phyloP scores from a whole-genome alignment of 2,888 invertebrate genomes.

The Gymnocheta viridis region DNA sequence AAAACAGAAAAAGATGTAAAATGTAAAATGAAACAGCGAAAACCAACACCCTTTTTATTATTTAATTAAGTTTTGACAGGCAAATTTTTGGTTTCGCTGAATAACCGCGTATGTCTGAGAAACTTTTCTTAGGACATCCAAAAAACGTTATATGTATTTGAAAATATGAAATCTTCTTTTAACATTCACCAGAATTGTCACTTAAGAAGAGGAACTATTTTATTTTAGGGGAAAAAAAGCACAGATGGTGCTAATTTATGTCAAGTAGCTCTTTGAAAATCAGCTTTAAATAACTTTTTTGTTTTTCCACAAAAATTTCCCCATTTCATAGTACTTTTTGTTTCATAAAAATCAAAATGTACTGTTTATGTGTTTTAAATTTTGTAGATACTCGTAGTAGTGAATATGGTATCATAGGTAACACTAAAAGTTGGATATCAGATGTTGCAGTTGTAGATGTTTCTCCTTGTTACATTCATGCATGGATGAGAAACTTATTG shows the following conservation, averaged over 20 bases:
- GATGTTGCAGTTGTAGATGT: not conserved
- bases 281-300: not conserved
- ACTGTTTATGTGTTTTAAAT: not conserved
- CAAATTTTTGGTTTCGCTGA: not conserved
- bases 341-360: not conserved
- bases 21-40: not conserved
- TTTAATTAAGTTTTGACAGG: not conserved
- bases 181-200: no score
- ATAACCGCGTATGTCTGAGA: not conserved
- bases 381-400: not conserved
- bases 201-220: no score
- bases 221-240: no score
- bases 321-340: not conserved
- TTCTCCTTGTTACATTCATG: not conserved
- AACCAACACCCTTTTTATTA: not conserved
- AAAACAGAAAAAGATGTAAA: not conserved
- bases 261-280: not conserved
- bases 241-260: not conserved
- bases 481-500: conserved; percentile 14
- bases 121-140: no score
- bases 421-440: not conserved
- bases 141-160: no score
- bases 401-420: not conserved
- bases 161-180: no score
- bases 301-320: not conserved